phyloP scores from a whole-genome alignment of 2,888 invertebrate species.

The Caenorhabditis imperialis region DNA sequence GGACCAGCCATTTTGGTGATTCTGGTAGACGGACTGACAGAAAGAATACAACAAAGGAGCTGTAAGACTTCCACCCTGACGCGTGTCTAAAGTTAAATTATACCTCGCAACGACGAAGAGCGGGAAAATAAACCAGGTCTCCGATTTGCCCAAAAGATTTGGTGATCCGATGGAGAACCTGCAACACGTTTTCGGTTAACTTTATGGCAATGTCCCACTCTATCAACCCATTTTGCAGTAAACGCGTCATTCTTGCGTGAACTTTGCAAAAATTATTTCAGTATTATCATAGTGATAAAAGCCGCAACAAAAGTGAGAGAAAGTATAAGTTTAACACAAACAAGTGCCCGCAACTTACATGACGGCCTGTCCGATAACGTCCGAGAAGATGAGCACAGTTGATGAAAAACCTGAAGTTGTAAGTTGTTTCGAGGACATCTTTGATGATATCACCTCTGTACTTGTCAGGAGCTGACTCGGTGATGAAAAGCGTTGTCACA shows the following conservation, averaged over 20 bases:
- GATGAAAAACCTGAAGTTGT: constrained; percentile 37
- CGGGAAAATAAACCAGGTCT: constrained; percentile 47
- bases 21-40: constrained; percentile 46
- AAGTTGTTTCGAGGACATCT: neutral
- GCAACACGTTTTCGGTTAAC: constrained; percentile 4
- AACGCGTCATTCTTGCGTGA: neutral
- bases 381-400: constrained; percentile 37
- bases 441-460: constrained; percentile 28
- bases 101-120: constrained; percentile 16
- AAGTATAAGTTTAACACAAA: constrained; percentile 30
- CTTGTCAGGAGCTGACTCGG: constrained; percentile 57
- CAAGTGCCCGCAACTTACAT: constrained; percentile 40
- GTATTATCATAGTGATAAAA: no score
- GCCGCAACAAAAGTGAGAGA: neutral
- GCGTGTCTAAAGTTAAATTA: neutral
- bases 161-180: constrained; percentile 38
- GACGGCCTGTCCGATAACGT: constrained; percentile 36
- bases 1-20: constrained; percentile 60
- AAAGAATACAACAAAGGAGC: constrained; percentile 35
- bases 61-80: constrained; percentile 16
- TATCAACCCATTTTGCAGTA: constrained; percentile 11
- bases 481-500: constrained; percentile 45
- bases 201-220: neutral
- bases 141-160: constrained; percentile 26
- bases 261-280: no score